A percentile compares a stretch with the other conserved stretches of the same genome.
These are phyloP conservation scores for Pseudonaja textilis DNA, from an alignment of 2,113 vertebrate species.

Conservation along the genomic window DNA sequence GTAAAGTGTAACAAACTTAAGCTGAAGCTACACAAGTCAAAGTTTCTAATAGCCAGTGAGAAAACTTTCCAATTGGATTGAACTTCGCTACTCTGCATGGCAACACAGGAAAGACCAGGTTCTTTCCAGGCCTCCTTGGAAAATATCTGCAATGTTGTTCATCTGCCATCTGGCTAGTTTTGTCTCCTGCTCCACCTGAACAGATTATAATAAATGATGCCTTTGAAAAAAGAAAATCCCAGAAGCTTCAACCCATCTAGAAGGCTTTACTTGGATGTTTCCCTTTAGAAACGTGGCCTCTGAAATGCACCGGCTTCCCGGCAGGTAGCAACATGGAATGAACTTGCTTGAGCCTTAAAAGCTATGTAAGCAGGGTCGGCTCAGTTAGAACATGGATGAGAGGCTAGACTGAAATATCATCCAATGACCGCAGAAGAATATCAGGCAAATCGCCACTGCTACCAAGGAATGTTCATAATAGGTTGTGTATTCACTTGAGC, in stretches of 20 bases:
- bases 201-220: background rate
- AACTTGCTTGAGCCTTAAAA: background rate
- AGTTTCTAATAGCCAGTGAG: background rate
- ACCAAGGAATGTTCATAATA: background rate
- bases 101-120: background rate
- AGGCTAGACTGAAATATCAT: background rate
- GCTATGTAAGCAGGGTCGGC: background rate
- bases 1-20: background rate
- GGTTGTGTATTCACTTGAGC: background rate
- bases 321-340: background rate
- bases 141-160: background rate
- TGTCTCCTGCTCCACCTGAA: background rate
- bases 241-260: background rate
- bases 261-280: background rate
- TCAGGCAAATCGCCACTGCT: background rate
- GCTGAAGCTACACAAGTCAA: background rate
- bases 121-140: background rate
- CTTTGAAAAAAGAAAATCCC: background rate
- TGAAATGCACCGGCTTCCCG: background rate
- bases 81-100: background rate
- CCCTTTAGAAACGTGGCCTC: background rate
- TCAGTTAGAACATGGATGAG: background rate
- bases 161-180: background rate
- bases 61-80: background rate
- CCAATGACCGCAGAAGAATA: background rate